These are phyloP conservation scores for Melierax canorus DNA, from an alignment of 2,113 vertebrate species.

Conservation along the genomic window DNA sequence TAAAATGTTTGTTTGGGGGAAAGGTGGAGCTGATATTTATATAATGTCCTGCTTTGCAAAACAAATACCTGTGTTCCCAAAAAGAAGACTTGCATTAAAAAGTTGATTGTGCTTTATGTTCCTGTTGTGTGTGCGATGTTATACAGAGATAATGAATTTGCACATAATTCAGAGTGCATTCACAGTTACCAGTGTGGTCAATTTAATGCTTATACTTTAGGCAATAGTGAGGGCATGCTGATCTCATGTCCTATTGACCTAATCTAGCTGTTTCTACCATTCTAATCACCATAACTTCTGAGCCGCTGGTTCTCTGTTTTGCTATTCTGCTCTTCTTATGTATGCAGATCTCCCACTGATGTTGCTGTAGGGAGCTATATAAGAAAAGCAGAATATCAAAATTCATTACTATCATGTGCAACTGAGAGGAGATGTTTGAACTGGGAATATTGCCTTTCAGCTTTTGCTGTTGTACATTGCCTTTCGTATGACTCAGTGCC, in stretches of 20 bases:
- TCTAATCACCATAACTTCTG: not conserved
- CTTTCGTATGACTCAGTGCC: not conserved
- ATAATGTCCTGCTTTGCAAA: not conserved
- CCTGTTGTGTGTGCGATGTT: not conserved
- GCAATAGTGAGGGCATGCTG: not conserved
- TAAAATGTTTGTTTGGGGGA: not conserved
- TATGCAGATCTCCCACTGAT: not conserved
- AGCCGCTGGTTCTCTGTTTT: not conserved
- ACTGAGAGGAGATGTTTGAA: not conserved
- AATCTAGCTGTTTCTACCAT: not conserved
- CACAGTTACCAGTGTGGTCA: not conserved
- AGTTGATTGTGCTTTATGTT: not conserved
- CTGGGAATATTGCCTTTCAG: conserved; percentile 13
- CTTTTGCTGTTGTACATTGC: not conserved
- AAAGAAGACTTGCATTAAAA: not conserved
- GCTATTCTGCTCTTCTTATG: not conserved
- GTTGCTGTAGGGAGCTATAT: conserved; percentile 16
- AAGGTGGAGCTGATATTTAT: not conserved
- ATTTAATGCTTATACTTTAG: not conserved
- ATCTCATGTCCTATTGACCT: not conserved
- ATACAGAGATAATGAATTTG: not conserved
- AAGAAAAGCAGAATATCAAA: conserved; percentile 2
- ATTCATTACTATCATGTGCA: not conserved
- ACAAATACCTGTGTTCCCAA: not conserved
- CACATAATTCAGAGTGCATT: not conserved